A percentile compares a stretch with the other conserved stretches of the same genome.
Evolutionary conservation across 2,797 vertebrate genomes (phyloP).

Genomic region (Eupleurogrammus muticus): DNA sequence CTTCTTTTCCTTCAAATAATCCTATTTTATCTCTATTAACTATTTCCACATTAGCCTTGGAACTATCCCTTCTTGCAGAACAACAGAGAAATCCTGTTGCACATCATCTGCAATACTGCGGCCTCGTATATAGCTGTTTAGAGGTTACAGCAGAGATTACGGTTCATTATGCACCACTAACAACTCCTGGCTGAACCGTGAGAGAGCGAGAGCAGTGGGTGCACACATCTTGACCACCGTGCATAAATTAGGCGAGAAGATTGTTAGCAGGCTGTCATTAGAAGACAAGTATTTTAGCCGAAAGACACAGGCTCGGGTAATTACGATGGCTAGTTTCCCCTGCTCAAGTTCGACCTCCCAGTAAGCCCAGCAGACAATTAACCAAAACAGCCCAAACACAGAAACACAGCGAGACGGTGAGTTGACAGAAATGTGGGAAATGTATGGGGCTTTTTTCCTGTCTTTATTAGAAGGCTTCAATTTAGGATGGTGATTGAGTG

Average conservation of each 20-base stretch:
- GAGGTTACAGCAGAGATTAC: conserved; percentile 31
- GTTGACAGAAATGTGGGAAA: too few relatives aligned
- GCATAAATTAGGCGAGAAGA: conserved; percentile 55
- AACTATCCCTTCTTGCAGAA: neutral
- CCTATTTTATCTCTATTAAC: conserved; percentile 20
- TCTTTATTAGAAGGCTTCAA: too few relatives aligned
- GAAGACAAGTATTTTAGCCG: conserved; percentile 42
- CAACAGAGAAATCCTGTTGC: conserved; percentile 35
- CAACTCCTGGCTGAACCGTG: conserved; percentile 28
- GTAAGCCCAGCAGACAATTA: conserved; percentile 37
- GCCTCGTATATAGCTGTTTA: conserved; percentile 11
- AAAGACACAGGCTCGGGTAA: conserved; percentile 47
- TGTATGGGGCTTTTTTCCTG: too few relatives aligned
- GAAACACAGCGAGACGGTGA: too few relatives aligned
- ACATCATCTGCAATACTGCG: conserved; percentile 4
- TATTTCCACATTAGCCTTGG: conserved; percentile 15
- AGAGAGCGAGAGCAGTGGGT: conserved; percentile 24
- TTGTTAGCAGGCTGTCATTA: conserved; percentile 57
- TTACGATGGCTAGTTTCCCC: conserved; percentile 58
- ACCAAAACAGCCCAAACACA: conserved; percentile 27
- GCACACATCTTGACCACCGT: conserved; percentile 46
- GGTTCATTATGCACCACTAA: conserved; percentile 50
- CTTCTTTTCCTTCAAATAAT: conserved; percentile 37
- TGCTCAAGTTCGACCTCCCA: conserved; percentile 62
- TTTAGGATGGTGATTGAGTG: too few relatives aligned